Percentiles rank a stretch among this genome's conserved stretches.
Evolutionary conservation across 2,888 invertebrate genomes (phyloP).

Genomic region (Ferrisia virgata): DNA sequence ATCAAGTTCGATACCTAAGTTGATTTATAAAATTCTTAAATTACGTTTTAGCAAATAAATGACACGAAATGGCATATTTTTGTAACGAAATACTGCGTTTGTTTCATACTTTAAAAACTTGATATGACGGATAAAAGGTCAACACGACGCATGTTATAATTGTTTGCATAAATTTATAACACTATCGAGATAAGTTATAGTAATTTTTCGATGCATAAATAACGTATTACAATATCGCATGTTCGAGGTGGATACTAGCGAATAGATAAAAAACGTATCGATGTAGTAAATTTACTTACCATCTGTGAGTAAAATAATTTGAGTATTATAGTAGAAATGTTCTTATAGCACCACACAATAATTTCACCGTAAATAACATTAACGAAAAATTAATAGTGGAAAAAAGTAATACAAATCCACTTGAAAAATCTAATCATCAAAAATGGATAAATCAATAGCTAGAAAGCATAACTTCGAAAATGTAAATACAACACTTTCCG

Average conservation of each 20-base stretch:
- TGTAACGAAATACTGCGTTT: not conserved
- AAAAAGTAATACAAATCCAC: too few species aligned
- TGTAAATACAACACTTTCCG: conserved; percentile 21
- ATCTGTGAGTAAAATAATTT: not conserved
- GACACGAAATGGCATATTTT: not conserved
- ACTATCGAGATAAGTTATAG: not conserved
- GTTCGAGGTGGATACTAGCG: not conserved
- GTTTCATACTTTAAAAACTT: not conserved
- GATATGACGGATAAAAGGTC: not conserved
- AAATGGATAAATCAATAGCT: conserved; percentile 19
- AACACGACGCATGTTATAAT: not conserved
- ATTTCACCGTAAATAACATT: not conserved
- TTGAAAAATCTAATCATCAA: conserved; percentile 25
- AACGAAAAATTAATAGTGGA: not conserved
- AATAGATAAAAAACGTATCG: not conserved
- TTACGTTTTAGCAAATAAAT: not conserved
- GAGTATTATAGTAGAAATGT: not conserved
- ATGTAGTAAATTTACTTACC: not conserved
- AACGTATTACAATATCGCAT: not conserved
- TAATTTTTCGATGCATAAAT: not conserved
- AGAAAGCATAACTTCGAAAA: not conserved
- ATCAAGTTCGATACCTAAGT: not conserved
- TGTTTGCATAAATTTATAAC: not conserved
- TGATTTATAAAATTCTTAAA: not conserved
- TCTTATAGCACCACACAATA: not conserved